phyloP scores from a whole-genome alignment of 2,797 vertebrate genomes.

The Tapera naevia region DNA sequence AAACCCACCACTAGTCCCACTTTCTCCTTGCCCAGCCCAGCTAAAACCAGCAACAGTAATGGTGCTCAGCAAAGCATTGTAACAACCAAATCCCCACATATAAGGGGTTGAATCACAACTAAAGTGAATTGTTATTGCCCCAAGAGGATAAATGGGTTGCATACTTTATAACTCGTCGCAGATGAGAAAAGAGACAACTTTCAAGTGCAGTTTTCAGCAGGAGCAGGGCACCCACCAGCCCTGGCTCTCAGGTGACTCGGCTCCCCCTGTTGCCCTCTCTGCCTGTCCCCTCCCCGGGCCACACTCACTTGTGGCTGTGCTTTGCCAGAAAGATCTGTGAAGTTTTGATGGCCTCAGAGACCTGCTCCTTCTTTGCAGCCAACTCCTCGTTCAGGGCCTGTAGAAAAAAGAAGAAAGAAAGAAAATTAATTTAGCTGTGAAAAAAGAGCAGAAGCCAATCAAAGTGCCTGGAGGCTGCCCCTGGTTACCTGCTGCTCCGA shows the following conservation, averaged over 20 bases:
- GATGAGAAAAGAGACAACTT: background rate
- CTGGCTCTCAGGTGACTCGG: background rate
- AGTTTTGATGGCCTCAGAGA: slow-evolving; percentile 91
- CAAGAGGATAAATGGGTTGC: background rate
- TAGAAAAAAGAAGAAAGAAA: background rate
- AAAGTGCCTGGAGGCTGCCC: rapidly evolving
- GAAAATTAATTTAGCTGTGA: background rate
- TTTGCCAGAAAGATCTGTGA: slow-evolving; percentile 94
- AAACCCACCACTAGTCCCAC: background rate
- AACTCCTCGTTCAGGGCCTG: slow-evolving; percentile 91
- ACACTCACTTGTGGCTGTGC: slow-evolving; percentile 92
- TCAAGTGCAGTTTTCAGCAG: rapidly evolving
- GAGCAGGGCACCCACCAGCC: background rate
- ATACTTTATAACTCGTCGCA: background rate
- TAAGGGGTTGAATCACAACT: rapidly evolving
- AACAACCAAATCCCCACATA: background rate
- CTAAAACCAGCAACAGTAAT: background rate
- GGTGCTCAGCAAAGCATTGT: background rate
- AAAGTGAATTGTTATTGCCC: background rate
- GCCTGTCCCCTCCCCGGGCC: background rate
- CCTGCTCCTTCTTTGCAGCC: slow-evolving; percentile 87
- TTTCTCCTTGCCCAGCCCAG: background rate
- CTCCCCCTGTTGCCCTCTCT: background rate
- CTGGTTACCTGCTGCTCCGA: slow-evolving; percentile 88
- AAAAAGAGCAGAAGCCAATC: background rate